A percentile compares a stretch with the other conserved stretches of the same genome.
phyloP scores from a whole-genome alignment of 2,113 vertebrate species.

The Numida meleagris region DNA sequence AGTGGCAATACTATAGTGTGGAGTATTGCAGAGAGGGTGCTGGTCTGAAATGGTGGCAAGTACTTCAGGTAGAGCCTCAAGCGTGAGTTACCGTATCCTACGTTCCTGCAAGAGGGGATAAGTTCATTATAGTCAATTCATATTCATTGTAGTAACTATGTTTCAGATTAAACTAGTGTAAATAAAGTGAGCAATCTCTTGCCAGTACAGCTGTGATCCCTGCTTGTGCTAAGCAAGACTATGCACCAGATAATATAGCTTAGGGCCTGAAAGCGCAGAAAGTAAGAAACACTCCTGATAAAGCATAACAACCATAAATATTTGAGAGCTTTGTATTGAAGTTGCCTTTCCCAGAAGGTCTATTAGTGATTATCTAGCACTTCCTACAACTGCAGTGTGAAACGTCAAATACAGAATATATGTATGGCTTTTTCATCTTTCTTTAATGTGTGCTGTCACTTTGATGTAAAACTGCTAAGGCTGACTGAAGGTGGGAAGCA shows the following conservation, averaged over 20 bases:
- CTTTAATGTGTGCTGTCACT: background rate
- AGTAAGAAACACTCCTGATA: background rate
- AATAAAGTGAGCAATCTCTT: background rate
- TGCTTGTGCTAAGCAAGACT: background rate
- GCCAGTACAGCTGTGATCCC: background rate
- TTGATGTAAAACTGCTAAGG: background rate
- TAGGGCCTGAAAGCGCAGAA: background rate
- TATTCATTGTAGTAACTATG: background rate
- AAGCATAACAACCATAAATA: background rate
- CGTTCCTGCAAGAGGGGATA: conserved; percentile 23
- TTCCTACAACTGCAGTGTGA: background rate
- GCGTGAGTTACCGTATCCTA: background rate
- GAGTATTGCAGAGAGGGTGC: background rate
- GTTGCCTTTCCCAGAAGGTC: background rate
- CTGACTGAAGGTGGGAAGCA: background rate
- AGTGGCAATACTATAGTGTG: fast-evolving
- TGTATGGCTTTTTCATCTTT: background rate
- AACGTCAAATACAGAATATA: background rate
- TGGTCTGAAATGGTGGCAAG: background rate
- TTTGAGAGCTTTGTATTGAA: background rate
- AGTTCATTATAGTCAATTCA: background rate
- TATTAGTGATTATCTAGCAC: background rate
- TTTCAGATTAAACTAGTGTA: background rate
- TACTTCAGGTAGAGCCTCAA: background rate
- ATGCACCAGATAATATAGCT: fast-evolving